Percentiles rank a stretch among this genome's conserved stretches.
These are phyloP conservation scores for Hyla sarda DNA, from an alignment of 2,113 vertebrate species.

Conservation along the genomic window DNA sequence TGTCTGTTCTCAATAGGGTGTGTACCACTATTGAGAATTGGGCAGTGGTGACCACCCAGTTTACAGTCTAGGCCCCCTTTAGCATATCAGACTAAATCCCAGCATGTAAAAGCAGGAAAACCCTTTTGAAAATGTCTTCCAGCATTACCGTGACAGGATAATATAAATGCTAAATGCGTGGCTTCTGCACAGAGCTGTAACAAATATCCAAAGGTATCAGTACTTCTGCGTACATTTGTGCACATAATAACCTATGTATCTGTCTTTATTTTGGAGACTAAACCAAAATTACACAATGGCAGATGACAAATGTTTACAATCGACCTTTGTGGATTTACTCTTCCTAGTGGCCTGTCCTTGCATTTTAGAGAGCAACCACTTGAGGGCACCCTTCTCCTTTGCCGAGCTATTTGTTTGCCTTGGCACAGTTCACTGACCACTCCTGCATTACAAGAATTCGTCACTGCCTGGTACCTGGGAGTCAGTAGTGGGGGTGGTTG, in stretches of 20 bases:
- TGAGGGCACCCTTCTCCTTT: constrained; percentile 21
- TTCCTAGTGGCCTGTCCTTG: not conserved
- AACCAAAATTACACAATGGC: too few species aligned
- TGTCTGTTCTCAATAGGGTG: too few species aligned
- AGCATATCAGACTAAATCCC: not conserved
- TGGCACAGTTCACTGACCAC: constrained; percentile 48
- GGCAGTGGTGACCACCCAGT: too few species aligned
- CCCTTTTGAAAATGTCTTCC: not conserved
- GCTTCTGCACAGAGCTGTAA: too few species aligned
- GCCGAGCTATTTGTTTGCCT: not conserved
- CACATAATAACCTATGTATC: too few species aligned
- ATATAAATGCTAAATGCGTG: too few species aligned
- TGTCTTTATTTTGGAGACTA: too few species aligned
- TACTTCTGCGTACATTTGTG: too few species aligned
- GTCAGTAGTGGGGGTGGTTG: not conserved
- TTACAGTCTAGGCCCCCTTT: too few species aligned
- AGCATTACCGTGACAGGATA: not conserved
- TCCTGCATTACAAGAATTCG: constrained; percentile 18
- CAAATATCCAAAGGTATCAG: too few species aligned
- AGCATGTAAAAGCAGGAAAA: not conserved
- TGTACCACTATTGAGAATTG: too few species aligned
- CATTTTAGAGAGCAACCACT: constrained; percentile 10
- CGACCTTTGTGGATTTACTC: not conserved
- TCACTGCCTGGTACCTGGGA: constrained; percentile 50
- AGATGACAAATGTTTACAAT: not conserved